Base-by-base conservation (phyloP, 2,888 invertebrate species). In the Acanthopleura granulata region DNA sequence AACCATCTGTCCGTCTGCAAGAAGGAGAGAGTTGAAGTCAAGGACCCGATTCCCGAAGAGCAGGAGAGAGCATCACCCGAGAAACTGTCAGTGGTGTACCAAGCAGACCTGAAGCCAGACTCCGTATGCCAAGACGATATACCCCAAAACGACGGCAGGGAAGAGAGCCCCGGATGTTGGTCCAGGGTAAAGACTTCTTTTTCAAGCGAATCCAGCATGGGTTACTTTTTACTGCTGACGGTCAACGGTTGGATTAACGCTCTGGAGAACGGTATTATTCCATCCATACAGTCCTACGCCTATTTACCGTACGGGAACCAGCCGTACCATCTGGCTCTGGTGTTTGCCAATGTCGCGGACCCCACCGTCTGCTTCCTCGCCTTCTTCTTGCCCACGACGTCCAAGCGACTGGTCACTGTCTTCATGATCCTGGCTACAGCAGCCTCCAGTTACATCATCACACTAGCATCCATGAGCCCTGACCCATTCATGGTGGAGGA, bases 251-350 rank as follows among this genome's bases (percentile, higher is more conserved):
- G 91, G 85, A 91, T 95, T 72, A 94, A 94, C 86, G 93, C 94
- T 78, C 92, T 95, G 72, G 93, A 93, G 85, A 96, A 96, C 90
- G 96, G 96, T 70, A 92, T 95, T 83, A 92, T 96, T 82, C 95
- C 95, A 22, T 94, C 95, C 77, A 93, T 96, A 82, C 95, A 95
- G 91, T 94, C 95, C 66, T 96, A 93, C 89, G 95, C 96, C 72
- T 94, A 94, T 87, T 92, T 95, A 85, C 95, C 96, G 15, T 96
- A 96, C 90, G 95, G 96, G 93, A 88, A 91, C 92, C 73, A 77
- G 66, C 93, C 94, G 0, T 96, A 95, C 91, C 96, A 96, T 91
- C 91, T 95, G 85, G 93, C 95, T 11, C 94, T 94, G 72, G 93
- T 94, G 74, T 91, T 96, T 80, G 93, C 94, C 82, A 94, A 94